phyloP scores from a whole-genome alignment of 2,888 invertebrate genomes.

The Melinopterus prodromus region DNA sequence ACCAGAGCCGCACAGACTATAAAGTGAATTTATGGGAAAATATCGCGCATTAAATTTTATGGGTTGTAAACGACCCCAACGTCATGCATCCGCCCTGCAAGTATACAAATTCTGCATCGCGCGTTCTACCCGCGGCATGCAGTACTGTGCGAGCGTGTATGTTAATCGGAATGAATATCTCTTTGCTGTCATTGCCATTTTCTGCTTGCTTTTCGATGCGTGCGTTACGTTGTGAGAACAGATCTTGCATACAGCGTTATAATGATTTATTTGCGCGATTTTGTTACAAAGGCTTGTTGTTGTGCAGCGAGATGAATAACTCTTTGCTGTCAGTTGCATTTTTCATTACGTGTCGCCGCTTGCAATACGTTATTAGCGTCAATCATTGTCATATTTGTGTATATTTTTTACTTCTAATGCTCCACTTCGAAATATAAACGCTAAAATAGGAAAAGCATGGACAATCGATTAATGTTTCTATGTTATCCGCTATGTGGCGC shows the following conservation, averaged over 20 bases:
- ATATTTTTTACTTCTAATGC: no score
- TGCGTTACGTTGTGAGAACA: slow-evolving; percentile 7
- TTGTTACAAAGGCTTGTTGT: neutral
- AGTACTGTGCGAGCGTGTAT: slow-evolving; percentile 34
- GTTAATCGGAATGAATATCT: neutral
- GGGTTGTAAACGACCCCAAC: slow-evolving; percentile 49
- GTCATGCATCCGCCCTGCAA: neutral
- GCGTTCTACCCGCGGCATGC: slow-evolving; percentile 33
- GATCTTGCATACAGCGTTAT: neutral
- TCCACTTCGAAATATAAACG: no score
- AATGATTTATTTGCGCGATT: neutral
- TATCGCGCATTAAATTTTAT: slow-evolving; percentile 53
- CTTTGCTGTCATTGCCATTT: slow-evolving; percentile 4
- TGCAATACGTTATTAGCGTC: no score
- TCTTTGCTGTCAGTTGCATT: no score
- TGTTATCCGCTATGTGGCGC: no score
- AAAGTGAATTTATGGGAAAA: slow-evolving; percentile 49
- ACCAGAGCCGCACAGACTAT: slow-evolving; percentile 29
- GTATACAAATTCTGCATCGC: neutral
- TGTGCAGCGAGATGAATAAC: neutral
- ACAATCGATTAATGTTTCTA: no score
- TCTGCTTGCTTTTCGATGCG: slow-evolving; percentile 11
- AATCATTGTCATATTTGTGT: no score
- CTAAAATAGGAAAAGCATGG: no score
- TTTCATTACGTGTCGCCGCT: no score